These are phyloP conservation scores for Caretta caretta DNA, from an alignment of 2,113 vertebrate genomes.

Conservation along the genomic window DNA sequence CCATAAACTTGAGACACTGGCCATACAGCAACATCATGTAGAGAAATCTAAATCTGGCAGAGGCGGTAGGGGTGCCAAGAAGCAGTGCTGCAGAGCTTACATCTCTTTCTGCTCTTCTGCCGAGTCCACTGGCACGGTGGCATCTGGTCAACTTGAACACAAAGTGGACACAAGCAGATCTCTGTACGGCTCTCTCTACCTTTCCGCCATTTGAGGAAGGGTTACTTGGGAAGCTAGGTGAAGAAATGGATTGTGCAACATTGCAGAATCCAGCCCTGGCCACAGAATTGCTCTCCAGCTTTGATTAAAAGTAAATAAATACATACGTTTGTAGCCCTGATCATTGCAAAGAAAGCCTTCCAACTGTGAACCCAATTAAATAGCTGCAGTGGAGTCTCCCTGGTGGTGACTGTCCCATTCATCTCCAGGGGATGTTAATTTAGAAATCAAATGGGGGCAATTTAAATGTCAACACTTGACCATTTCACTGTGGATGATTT, in stretches of 20 bases:
- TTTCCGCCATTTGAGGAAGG: neutral
- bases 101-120: neutral
- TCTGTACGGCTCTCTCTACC: neutral
- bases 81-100: neutral
- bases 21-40: neutral
- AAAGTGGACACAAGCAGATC: neutral
- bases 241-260: neutral
- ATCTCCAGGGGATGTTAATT: neutral
- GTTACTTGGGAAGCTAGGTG: neutral
- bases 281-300: neutral
- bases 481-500: neutral
- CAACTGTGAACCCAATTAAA: too few relatives aligned
- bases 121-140: neutral
- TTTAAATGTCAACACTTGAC: neutral
- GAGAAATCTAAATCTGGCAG: neutral
- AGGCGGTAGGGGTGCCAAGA: neutral
- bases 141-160: neutral
- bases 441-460: neutral
- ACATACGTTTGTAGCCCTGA: neutral
- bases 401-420: too few relatives aligned
- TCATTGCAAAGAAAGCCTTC: neutral
- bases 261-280: neutral
- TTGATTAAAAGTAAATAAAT: neutral
- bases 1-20: neutral
- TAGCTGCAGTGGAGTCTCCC: too few relatives aligned